Evolutionary conservation across 2,888 invertebrate genomes (phyloP).

Genomic region (Epinotia nisella): DNA sequence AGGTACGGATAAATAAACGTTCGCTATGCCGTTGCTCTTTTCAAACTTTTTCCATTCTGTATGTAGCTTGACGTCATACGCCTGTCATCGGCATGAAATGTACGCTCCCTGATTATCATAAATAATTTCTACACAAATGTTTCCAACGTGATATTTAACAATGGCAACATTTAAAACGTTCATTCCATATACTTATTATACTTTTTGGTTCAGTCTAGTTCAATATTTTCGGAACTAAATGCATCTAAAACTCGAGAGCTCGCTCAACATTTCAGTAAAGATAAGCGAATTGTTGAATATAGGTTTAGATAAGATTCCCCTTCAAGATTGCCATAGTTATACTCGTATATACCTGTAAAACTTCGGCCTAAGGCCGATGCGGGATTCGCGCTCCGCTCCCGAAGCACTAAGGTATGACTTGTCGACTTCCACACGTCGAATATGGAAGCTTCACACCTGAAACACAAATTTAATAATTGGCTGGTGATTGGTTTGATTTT

Average conservation of each 20-base stretch:
- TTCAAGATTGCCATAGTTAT: constrained; percentile 35
- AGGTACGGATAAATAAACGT: too few species aligned
- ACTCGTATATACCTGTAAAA: constrained; percentile 79
- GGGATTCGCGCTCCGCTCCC: constrained; percentile 86
- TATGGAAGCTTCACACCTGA: constrained; percentile 86
- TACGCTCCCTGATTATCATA: too few species aligned
- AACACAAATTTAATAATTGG: constrained; percentile 49
- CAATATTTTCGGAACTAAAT: background rate
- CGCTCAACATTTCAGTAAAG: constrained; percentile 7
- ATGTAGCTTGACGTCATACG: too few species aligned
- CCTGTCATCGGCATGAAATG: too few species aligned
- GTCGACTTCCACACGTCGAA: constrained; percentile 86
- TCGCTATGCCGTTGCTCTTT: too few species aligned
- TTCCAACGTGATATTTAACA: background rate
- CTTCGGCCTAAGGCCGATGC: constrained; percentile 85
- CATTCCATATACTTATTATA: too few species aligned
- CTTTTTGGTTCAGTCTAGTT: background rate
- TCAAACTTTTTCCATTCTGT: too few species aligned
- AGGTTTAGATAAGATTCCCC: constrained; percentile 9
- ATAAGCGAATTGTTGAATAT: constrained; percentile 17
- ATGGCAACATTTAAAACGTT: background rate
- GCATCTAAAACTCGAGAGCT: background rate
- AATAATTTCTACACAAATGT: background rate
- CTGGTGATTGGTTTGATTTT: too few species aligned
- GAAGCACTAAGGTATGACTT: constrained; percentile 85